phyloP scores from a whole-genome alignment of 1,140 invertebrate species.

The Aphidius ervi region DNA sequence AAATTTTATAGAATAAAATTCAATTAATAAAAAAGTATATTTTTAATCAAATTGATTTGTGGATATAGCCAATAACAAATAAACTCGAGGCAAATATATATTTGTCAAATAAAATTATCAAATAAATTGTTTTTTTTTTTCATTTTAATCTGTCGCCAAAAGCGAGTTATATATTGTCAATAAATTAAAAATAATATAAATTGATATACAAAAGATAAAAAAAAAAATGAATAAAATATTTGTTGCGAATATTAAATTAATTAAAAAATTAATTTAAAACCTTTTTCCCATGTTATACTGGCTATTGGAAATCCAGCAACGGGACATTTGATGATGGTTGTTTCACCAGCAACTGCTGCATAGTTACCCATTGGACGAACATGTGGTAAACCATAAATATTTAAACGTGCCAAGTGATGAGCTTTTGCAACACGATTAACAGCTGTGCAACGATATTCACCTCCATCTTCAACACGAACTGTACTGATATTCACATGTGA shows the following conservation, averaged over 20 bases:
- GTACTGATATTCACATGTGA: constrained; percentile 91
- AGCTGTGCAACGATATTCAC: constrained; percentile 84
- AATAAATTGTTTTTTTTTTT: too few species aligned
- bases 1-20: too few species aligned
- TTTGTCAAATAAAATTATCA: too few species aligned
- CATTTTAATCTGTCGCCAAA: too few species aligned
- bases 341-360: constrained; percentile 81
- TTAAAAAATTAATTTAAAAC: constrained; percentile 50
- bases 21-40: too few species aligned
- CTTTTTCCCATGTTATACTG: constrained; percentile 84
- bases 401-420: constrained; percentile 78
- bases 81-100: too few species aligned
- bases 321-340: constrained; percentile 84
- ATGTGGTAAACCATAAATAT: constrained; percentile 86
- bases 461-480: constrained; percentile 85
- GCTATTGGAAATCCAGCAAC: constrained; percentile 90
- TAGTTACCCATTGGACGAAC: constrained; percentile 88
- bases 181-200: not conserved
- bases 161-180: not conserved
- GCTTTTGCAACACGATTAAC: constrained; percentile 75
- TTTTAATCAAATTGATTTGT: too few species aligned
- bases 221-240: not conserved
- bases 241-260: constrained; percentile 2
- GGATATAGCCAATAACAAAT: too few species aligned
- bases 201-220: not conserved